phyloP scores from a whole-genome alignment of 2,888 invertebrate species.

The Caenorhabditis japonica region DNA sequence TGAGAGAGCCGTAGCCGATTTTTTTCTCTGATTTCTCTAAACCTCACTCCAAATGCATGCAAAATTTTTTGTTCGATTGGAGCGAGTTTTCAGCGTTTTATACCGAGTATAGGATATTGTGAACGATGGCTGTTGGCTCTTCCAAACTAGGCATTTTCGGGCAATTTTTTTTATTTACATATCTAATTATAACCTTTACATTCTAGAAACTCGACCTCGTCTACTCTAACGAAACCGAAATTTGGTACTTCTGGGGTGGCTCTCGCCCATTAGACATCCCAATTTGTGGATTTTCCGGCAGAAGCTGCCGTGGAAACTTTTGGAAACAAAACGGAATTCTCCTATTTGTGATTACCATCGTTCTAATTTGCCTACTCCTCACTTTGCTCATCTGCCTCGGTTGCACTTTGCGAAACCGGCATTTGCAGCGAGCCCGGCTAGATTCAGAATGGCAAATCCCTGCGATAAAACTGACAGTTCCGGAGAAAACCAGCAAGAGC shows the following conservation, averaged over 20 bases:
- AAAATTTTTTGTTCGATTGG: no score
- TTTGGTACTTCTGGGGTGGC: constrained; percentile 34
- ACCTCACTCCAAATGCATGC: no score
- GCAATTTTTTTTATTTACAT: no score
- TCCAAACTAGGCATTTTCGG: no score
- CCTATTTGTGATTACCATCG: constrained; percentile 33
- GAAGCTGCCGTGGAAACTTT: constrained; percentile 48
- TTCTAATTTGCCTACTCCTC: constrained; percentile 28
- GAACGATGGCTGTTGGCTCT: no score
- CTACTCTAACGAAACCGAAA: constrained; percentile 12
- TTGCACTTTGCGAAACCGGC: constrained; percentile 13
- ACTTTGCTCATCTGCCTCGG: constrained; percentile 9
- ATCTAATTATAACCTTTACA: no score
- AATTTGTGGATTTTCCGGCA: constrained; percentile 54
- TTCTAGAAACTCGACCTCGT: constrained; percentile 14
- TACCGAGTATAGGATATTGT: no score
- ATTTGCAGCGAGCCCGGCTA: constrained; percentile 46
- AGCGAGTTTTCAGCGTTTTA: no score
- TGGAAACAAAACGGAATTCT: constrained; percentile 54
- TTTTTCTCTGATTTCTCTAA: no score
- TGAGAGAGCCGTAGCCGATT: no score
- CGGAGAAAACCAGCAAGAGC: constrained; percentile 16
- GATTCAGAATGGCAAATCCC: constrained; percentile 60
- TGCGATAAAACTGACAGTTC: constrained; percentile 18
- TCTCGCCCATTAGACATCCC: constrained; percentile 46